Percentiles rank a stretch among this genome's conserved stretches.
Conservation (phyloP, 2,113 vertebrate genomes). For the Microcebus lehilahytsara region DNA sequence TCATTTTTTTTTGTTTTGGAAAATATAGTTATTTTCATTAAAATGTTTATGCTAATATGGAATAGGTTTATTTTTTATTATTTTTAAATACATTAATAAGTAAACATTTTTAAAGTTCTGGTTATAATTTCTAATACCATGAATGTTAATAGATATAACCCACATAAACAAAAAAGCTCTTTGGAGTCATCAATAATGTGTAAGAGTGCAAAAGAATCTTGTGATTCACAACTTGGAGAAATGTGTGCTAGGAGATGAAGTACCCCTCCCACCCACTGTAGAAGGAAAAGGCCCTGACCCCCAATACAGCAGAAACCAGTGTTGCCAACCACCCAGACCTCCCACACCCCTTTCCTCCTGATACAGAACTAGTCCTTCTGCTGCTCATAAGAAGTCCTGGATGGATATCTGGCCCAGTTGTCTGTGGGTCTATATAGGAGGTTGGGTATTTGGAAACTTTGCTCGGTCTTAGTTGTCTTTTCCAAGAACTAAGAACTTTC, state of each 20-base stretch:
- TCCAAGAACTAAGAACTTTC: background rate
- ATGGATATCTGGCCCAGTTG: background rate
- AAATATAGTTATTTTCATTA: slow-evolving; percentile 5
- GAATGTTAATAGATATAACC: background rate
- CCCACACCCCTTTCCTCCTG: background rate
- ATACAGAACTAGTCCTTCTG: background rate
- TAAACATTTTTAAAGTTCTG: background rate
- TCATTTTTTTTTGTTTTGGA: slow-evolving; percentile 7
- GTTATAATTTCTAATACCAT: background rate
- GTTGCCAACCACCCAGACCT: background rate
- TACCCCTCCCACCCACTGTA: background rate
- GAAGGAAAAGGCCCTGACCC: background rate
- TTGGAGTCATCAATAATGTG: background rate
- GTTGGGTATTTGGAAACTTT: background rate
- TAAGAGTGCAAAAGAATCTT: background rate
- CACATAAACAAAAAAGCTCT: background rate
- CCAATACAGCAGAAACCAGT: background rate
- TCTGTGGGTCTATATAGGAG: background rate
- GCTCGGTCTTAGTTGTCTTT: background rate
- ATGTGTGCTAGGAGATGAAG: background rate
- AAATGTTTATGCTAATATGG: background rate
- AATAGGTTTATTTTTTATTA: background rate
- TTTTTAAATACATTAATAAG: background rate
- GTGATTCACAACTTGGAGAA: background rate
- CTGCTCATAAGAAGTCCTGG: background rate